These are phyloP conservation scores for Brachionus paranguensis DNA, from an alignment of 1,140 invertebrate genomes.

Conservation along the genomic window DNA sequence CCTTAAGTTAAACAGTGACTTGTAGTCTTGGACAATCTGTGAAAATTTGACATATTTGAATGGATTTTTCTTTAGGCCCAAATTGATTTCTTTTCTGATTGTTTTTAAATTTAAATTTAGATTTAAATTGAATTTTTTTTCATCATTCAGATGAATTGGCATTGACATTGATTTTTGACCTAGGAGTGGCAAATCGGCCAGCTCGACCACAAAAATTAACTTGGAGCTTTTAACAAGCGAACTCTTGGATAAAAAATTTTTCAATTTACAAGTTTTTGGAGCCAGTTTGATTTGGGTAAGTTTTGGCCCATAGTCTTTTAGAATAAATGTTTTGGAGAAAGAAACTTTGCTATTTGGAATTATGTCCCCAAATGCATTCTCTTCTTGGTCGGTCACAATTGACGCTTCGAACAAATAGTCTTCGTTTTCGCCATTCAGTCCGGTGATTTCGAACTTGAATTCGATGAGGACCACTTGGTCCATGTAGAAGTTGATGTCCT, in stretches of 20 bases:
- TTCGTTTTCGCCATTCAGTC: neutral
- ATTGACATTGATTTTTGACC: neutral
- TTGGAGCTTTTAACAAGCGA: neutral
- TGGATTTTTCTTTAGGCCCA: neutral
- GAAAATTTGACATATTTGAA: neutral
- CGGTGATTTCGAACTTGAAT: neutral
- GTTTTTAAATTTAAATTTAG: neutral
- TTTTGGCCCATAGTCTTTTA: neutral
- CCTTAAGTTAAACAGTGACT: neutral
- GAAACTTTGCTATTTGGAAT: neutral
- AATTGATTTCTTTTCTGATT: neutral
- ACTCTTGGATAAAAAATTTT: neutral
- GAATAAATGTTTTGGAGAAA: neutral
- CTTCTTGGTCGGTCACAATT: neutral
- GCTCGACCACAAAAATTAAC: neutral
- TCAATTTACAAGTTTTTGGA: neutral
- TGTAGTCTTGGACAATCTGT: neutral
- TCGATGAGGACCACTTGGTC: neutral
- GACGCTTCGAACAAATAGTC: neutral
- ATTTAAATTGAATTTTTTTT: neutral
- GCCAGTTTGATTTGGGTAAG: neutral
- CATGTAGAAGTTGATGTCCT: neutral
- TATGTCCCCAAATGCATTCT: neutral
- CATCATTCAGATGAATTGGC: neutral
- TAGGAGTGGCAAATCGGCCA: neutral